Base-by-base conservation (phyloP, 2,113 vertebrate species). In the Corynorhinus townsendii region DNA sequence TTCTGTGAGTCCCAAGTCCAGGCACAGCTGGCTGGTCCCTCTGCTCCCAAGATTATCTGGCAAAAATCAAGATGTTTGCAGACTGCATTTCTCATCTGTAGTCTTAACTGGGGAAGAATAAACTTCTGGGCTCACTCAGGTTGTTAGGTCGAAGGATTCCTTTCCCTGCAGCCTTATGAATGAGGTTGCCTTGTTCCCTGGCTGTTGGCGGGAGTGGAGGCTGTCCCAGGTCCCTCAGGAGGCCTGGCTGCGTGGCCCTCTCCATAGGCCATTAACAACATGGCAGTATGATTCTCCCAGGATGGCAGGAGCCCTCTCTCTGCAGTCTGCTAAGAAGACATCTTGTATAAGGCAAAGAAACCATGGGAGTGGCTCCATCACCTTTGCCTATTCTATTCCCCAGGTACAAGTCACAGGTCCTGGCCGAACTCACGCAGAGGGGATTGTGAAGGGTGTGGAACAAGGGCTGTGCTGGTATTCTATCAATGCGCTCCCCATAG, bases 1-100 rank as follows among this genome's bases (percentile, higher is more conserved):
- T 90, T 77, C 89, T 86, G 40, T 85, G 77, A 66, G 62, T 85
- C 94, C 81, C 43, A 81, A 92, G 33, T n/a, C 17, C 35, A 81
- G 54, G 47, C 19, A 52, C 4, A 64, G 28, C 20, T 88, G 62
- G 40, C 28, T 45, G 66, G 45, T 19, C 49, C 45, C 59, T 86
- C 28, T 47, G 77, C 10, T 80, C 35, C n/a, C 17, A 5, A 16
- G 64, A 80, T 91, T 12, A 72, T 54, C 15, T 83, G 68, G 43
- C 22, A 73, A 43, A 82, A 95, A 89, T 69, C 72, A 95, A 83
- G 64, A 59, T 91, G 38, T 77, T 54, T 59, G 33, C 43, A 35
- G 52, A 86, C 40, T 28, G 26, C 69, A 38, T 72, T 95, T 93
- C 68, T 81, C 69, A 90, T 92, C 35, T 52, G 2, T 16, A 77